Evolutionary conservation across 2,888 invertebrate genomes (phyloP), one percentile per base, ranked within the genome.

Genomic region (Auanema freiburgensis): DNA sequence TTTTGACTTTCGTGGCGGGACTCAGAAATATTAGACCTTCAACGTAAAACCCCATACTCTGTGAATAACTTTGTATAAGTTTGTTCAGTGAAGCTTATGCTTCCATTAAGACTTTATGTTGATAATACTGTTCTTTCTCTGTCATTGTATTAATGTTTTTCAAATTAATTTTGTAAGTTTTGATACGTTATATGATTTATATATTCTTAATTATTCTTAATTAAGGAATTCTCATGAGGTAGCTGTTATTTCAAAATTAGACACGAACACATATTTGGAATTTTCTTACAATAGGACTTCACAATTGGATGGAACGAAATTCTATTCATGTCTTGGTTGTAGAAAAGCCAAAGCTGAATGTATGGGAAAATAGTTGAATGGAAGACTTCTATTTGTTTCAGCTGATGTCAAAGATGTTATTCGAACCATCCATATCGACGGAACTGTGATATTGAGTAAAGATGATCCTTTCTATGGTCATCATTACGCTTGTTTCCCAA

Each of bases 401-500:
- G 70, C 59, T 24, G 55, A 62, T 16, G 65, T 70, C 50, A 68
- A 72, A n/a, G 74, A 74, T 43, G 71, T 71, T 2, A 66, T 74
- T 33, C 55, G 72, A 24, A 74, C 74, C 25, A 71, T 74, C 55
- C 72, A 69, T 56, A 62, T 74, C 1, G 63, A 69, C 21, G 67
- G 65, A n/a, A 49, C 54, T 51, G 63, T 59, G 50, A 63, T 74
- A 41, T 25, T 74, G 42, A 74, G 72, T 41, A 63, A 53, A 23
- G 65, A 64, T 10, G 74, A 74, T 57, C 72, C 74, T 14, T 72
- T 74, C 52, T 41, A 40, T 21, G 74, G 74, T 11, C 74, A 74
- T 56, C 74, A 74, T 63, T 71, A 69, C 50, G 67, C 62, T 6
- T 74, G 74, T 50, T 49, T 59, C 8, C 72, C 74, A 18, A 18